These are phyloP conservation scores for Centrocercus urophasianus DNA, from an alignment of 2,113 vertebrate genomes.

Conservation along the genomic window DNA sequence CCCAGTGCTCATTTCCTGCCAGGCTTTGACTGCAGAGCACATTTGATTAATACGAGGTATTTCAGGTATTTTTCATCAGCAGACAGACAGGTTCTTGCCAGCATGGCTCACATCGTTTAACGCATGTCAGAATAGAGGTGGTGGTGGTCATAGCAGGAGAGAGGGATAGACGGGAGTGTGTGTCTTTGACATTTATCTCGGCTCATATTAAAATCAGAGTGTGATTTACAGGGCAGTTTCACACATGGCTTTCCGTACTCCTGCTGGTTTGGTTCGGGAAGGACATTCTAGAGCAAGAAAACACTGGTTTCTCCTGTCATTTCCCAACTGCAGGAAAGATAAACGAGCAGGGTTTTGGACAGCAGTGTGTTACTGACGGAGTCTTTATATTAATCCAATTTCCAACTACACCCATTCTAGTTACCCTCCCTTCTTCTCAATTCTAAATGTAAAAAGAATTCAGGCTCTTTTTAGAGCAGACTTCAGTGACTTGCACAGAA, in stretches of 20 bases:
- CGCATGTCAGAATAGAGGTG: constrained; percentile 32
- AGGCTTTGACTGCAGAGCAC: constrained; percentile 13
- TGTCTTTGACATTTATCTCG: constrained; percentile 53
- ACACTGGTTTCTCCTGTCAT: background rate
- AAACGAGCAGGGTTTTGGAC: background rate
- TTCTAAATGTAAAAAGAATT: background rate
- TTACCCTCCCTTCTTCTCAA: background rate
- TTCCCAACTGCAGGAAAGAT: background rate
- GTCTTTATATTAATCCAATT: background rate
- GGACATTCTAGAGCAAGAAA: constrained; percentile 7
- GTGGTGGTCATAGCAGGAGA: background rate
- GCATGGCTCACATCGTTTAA: constrained; percentile 56
- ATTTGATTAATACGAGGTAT: constrained; percentile 37
- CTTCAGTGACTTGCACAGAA: background rate
- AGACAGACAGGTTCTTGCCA: constrained; percentile 70
- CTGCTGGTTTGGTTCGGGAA: constrained; percentile 32
- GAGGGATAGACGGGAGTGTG: constrained; percentile 34
- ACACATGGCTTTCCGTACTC: background rate
- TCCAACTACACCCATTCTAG: background rate
- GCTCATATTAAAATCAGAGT: constrained; percentile 51
- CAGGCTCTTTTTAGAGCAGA: background rate
- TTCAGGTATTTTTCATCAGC: constrained; percentile 63
- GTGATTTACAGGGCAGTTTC: constrained; percentile 53
- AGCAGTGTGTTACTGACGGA: fast-evolving
- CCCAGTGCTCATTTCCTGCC: constrained; percentile 37